Conservation (phyloP, 2,797 vertebrate genomes). For the Lacerta agilis region DNA sequence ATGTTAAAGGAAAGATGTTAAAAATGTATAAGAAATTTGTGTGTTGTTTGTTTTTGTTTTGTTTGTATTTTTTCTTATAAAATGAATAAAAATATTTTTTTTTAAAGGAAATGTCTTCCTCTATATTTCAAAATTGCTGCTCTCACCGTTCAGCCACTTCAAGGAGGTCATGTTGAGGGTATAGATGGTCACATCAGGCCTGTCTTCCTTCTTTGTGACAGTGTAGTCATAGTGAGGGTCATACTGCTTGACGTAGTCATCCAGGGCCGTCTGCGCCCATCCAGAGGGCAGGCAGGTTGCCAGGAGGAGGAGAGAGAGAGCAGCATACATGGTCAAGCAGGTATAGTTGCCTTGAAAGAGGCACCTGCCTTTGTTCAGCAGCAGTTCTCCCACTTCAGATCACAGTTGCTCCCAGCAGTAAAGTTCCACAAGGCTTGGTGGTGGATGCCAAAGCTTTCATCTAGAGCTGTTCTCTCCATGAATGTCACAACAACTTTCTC, state of each 20-base stretch:
- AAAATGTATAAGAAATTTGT: too few species aligned
- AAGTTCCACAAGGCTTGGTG: not conserved
- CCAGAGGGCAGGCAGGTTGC: not conserved
- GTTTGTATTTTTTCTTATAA: too few species aligned
- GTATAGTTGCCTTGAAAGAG: not conserved
- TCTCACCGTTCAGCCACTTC: not conserved
- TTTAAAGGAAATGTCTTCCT: too few species aligned
- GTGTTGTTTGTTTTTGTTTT: too few species aligned
- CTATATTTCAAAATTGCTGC: not conserved
- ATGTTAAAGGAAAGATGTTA: too few species aligned
- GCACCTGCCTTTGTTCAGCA: not conserved
- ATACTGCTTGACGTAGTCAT: not conserved
- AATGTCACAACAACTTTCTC: not conserved
- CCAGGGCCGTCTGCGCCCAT: not conserved
- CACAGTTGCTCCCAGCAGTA: too few species aligned
- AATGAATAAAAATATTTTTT: too few species aligned
- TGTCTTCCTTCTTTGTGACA: not conserved
- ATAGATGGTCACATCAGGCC: not conserved
- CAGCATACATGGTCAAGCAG: not conserved
- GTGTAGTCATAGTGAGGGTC: not conserved
- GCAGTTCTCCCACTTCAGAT: not conserved
- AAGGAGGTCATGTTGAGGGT: not conserved
- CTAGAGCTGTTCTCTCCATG: not conserved
- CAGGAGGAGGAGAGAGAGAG: not conserved
- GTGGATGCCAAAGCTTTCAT: not conserved